These are phyloP conservation scores for Cephus sareptanus DNA, from an alignment of 2,888 invertebrate species.

Conservation along the genomic window DNA sequence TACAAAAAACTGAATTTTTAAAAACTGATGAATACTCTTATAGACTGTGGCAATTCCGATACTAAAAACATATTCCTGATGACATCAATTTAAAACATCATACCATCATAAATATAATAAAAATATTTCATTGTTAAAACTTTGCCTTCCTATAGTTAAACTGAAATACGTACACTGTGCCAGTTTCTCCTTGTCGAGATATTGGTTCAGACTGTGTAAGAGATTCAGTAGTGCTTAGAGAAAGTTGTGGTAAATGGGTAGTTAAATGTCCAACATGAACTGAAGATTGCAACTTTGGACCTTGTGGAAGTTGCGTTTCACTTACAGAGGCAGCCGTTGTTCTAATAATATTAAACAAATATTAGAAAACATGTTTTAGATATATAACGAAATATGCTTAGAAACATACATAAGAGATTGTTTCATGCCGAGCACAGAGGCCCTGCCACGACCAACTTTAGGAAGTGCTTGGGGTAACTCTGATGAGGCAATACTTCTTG, in stretches of 20 bases:
- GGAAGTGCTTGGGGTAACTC: neutral
- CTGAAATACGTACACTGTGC: slow-evolving; percentile 35
- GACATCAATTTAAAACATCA: neutral
- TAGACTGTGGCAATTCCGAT: neutral
- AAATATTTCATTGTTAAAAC: neutral
- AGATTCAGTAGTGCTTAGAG: slow-evolving; percentile 30
- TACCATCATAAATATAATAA: neutral
- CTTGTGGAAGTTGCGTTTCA: neutral
- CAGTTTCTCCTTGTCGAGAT: slow-evolving; percentile 37
- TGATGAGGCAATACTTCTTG: neutral
- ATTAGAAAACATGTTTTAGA: neutral
- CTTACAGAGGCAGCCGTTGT: neutral
- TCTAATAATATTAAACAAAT: neutral
- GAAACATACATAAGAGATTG: neutral
- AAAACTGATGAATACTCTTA: neutral
- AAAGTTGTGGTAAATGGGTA: slow-evolving; percentile 40
- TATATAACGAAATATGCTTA: neutral
- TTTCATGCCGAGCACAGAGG: slow-evolving; percentile 15
- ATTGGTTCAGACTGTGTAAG: slow-evolving; percentile 21
- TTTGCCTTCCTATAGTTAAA: neutral
- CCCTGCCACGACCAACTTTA: slow-evolving; percentile 28
- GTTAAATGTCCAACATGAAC: slow-evolving; percentile 37
- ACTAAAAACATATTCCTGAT: neutral
- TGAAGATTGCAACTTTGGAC: slow-evolving; percentile 9
- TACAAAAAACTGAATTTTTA: neutral